A percentile compares a stretch with the other conserved stretches of the same genome.
These are phyloP conservation scores for Stomorhina lunata DNA, from an alignment of 2,888 invertebrate genomes.

Conservation along the genomic window DNA sequence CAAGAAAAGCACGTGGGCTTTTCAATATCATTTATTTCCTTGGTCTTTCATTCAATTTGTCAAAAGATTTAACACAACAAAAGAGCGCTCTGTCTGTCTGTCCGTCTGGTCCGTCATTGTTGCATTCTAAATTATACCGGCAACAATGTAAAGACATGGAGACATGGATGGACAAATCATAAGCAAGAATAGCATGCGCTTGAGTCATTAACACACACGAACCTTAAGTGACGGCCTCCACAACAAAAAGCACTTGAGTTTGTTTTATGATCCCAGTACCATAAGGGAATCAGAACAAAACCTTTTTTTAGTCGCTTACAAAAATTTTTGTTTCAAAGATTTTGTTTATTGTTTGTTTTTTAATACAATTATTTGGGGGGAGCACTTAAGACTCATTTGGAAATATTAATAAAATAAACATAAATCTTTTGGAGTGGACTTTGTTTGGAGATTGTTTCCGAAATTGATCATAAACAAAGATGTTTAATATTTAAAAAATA, in stretches of 20 bases:
- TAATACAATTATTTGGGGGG: background rate
- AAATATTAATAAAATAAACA: constrained; percentile 27
- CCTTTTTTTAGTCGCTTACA: too few species aligned
- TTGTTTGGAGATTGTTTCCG: background rate
- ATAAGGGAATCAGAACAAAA: background rate
- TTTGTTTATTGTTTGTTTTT: background rate
- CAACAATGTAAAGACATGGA: background rate
- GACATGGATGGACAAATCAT: background rate
- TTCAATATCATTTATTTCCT: constrained; percentile 28
- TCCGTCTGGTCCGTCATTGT: background rate
- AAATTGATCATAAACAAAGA: background rate
- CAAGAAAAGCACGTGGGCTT: constrained; percentile 47
- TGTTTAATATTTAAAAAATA: too few species aligned
- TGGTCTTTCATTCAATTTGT: constrained; percentile 55
- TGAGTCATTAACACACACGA: constrained; percentile 28
- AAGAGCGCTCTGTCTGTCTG: constrained; percentile 7
- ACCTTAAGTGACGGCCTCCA: background rate
- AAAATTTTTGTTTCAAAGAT: too few species aligned
- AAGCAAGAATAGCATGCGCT: constrained; percentile 47
- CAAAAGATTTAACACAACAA: constrained; percentile 55
- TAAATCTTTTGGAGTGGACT: background rate
- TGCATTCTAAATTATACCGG: constrained; percentile 17
- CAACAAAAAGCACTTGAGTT: constrained; percentile 44
- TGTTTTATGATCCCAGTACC: background rate
- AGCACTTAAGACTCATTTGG: constrained; percentile 38